A percentile compares a stretch with the other conserved stretches of the same genome.
Evolutionary conservation across 2,888 invertebrate species (phyloP).

Genomic region (Hydroisotoma schaefferi): DNA sequence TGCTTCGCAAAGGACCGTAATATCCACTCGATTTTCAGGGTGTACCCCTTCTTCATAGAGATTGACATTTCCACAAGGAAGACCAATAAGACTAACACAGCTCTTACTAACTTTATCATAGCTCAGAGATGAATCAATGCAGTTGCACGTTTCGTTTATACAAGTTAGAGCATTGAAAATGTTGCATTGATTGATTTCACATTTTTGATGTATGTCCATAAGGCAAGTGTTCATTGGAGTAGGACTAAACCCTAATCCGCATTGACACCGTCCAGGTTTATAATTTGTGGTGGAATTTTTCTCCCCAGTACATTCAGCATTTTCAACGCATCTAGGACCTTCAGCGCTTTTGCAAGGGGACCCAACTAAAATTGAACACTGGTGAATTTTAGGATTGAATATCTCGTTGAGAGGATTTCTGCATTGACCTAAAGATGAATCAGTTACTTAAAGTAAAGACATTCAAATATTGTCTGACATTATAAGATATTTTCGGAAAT

Average conservation of each 20-base stretch:
- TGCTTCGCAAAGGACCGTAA: conserved; percentile 27
- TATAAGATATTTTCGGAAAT: neutral
- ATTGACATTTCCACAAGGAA: conserved; percentile 30
- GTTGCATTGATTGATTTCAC: conserved; percentile 24
- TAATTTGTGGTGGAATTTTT: neutral
- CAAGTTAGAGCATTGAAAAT: conserved; percentile 28
- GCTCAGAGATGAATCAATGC: conserved; percentile 30
- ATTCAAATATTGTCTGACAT: neutral
- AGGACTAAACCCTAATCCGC: conserved; percentile 14
- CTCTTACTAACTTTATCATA: conserved; percentile 28
- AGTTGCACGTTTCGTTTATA: conserved; percentile 32
- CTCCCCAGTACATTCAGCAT: conserved; percentile 23
- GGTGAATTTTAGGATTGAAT: conserved; percentile 16
- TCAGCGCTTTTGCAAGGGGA: conserved; percentile 20
- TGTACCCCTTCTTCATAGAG: conserved; percentile 17
- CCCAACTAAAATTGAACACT: conserved; percentile 23
- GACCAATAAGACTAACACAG: conserved; percentile 30
- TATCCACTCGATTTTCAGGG: conserved; percentile 17
- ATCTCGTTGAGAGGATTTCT: conserved; percentile 29
- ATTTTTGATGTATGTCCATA: conserved; percentile 31
- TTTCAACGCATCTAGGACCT: conserved; percentile 23
- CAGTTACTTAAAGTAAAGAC: neutral
- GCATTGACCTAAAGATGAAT: conserved; percentile 28
- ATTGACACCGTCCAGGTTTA: conserved; percentile 20
- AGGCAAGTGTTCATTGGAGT: conserved; percentile 33